phyloP scores from a whole-genome alignment of 2,113 vertebrate species.

The Archilochus colubris region DNA sequence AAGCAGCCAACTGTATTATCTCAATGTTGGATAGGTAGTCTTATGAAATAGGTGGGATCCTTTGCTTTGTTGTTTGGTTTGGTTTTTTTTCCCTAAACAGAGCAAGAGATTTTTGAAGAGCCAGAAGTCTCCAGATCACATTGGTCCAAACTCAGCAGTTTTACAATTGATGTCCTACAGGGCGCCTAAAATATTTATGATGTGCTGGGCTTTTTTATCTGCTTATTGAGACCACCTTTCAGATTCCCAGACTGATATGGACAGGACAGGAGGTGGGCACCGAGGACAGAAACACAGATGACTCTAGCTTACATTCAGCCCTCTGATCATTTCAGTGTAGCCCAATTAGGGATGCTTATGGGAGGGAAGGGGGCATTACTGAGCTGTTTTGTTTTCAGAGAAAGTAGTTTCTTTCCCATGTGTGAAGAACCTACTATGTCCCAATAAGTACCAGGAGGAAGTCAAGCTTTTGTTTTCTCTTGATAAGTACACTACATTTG shows the following conservation, averaged over 20 bases:
- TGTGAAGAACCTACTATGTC: not conserved
- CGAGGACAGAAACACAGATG: not conserved
- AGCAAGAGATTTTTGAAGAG: not conserved
- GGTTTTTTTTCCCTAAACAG: not conserved
- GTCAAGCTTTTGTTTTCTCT: not conserved
- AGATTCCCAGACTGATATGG: not conserved
- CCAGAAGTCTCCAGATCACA: not conserved
- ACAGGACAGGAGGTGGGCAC: not conserved
- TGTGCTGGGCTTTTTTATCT: not conserved
- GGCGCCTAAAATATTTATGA: not conserved
- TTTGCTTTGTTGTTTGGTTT: no score
- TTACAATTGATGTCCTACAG: not conserved
- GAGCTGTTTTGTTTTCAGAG: not conserved
- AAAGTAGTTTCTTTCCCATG: not conserved
- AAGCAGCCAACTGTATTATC: not conserved
- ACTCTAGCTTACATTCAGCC: not conserved
- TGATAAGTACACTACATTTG: not conserved
- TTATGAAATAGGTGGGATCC: not conserved
- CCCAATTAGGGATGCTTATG: not conserved
- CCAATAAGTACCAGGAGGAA: not conserved
- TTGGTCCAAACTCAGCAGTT: not conserved
- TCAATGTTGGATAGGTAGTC: not conserved
- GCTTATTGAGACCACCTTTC: not conserved
- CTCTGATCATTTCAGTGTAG: not conserved
- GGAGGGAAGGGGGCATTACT: not conserved